Conservation (phyloP, 1,140 invertebrate genomes). For the Eupristina koningsbergeri region DNA sequence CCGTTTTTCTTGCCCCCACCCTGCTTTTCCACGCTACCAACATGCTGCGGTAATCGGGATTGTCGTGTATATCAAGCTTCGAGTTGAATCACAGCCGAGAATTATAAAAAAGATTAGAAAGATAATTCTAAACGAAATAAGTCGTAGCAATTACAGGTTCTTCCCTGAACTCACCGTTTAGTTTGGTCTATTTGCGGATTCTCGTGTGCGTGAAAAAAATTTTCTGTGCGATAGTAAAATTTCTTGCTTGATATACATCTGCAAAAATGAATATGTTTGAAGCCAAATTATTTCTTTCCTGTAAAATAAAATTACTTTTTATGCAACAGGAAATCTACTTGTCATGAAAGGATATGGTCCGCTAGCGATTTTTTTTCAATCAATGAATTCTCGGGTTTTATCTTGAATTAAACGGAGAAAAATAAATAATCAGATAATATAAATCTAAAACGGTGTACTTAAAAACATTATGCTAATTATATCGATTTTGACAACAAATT, state of each 20-base stretch:
- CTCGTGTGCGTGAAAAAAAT: background rate
- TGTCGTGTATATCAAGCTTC: too few relatives aligned
- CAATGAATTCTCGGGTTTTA: background rate
- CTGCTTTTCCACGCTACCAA: background rate
- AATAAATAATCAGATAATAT: too few relatives aligned
- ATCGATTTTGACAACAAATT: too few relatives aligned
- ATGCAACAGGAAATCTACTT: background rate
- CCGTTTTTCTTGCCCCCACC: background rate
- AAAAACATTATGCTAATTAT: too few relatives aligned
- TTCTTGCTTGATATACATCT: background rate
- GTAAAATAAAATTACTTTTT: background rate
- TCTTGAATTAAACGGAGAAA: background rate
- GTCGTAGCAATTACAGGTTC: too few relatives aligned
- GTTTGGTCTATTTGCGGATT: background rate
- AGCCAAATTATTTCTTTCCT: background rate
- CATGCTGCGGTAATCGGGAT: background rate
- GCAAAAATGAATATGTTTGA: background rate
- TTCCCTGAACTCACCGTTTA: background rate
- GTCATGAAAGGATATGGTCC: background rate
- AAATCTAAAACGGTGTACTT: too few relatives aligned
- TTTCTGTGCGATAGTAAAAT: background rate
- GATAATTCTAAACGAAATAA: too few relatives aligned
- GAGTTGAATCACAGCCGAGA: background rate
- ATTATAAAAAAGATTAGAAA: background rate
- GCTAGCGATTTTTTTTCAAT: background rate